phyloP scores from a whole-genome alignment of 1,140 invertebrate genomes.

The Bombus soroeensis region DNA sequence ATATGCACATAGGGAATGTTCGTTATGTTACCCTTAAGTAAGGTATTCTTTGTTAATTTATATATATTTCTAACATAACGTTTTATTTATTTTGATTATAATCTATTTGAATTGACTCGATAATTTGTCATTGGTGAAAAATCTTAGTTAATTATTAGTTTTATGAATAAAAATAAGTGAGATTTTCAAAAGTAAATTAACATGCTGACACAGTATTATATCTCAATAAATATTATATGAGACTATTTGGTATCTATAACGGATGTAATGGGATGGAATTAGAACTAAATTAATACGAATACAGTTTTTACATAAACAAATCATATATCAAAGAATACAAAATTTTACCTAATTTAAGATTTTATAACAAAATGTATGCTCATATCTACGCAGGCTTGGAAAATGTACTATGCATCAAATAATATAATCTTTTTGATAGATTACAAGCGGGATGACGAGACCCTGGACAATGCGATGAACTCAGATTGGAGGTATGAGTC shows the following conservation, averaged over 20 bases:
- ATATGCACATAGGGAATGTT: neutral
- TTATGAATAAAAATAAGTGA: too few species aligned
- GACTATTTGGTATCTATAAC: neutral
- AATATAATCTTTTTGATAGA: conserved; percentile 77
- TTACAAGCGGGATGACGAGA: conserved; percentile 74
- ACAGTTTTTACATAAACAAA: conserved; percentile 50
- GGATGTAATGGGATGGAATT: conserved; percentile 58
- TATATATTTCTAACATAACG: neutral
- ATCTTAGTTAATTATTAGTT: neutral
- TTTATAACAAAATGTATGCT: conserved; percentile 29
- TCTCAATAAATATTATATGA: neutral
- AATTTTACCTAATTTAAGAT: conserved; percentile 42
- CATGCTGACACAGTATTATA: too few species aligned
- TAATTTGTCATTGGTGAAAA: neutral
- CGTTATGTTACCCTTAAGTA: neutral
- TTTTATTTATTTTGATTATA: neutral
- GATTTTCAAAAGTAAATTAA: neutral
- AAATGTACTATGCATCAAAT: conserved; percentile 46
- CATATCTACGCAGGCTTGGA: neutral
- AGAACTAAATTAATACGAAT: conserved; percentile 50
- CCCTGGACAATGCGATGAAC: conserved; percentile 74
- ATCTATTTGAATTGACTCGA: neutral
- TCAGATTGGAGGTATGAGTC: conserved; percentile 57
- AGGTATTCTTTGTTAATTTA: neutral
- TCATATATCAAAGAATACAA: conserved; percentile 49